Conservation (phyloP, 2,113 vertebrate genomes). For the Spheniscus mendiculus region DNA sequence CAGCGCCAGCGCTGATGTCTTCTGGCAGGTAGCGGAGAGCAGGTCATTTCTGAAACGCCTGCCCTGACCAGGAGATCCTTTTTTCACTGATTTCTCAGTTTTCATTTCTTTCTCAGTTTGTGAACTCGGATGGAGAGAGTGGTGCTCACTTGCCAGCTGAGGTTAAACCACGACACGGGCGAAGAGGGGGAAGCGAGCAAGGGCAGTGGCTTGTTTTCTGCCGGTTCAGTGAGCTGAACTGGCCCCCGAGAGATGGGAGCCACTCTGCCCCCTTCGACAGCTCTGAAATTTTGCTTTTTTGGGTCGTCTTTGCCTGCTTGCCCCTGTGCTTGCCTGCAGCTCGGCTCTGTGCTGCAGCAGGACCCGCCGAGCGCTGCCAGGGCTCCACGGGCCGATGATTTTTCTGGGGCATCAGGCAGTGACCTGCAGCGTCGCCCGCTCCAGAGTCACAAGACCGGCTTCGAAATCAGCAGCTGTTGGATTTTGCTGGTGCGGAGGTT, state of each 20-base stretch:
- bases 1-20: neutral
- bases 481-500: neutral
- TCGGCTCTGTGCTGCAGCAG: fast-evolving
- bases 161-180: no score
- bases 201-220: neutral
- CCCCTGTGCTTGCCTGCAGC: neutral
- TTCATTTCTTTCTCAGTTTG: neutral
- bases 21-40: neutral
- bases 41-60: neutral
- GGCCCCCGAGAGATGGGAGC: neutral
- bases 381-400: fast-evolving
- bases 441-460: neutral
- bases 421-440: neutral
- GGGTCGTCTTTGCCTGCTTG: neutral
- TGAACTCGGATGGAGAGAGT: no score
- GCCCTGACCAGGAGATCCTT: neutral
- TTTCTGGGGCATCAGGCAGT: neutral
- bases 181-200: neutral
- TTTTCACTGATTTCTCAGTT: neutral
- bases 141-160: no score
- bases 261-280: fast-evolving
- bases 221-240: neutral
- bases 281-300: neutral
- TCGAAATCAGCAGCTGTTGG: fast-evolving
- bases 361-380: fast-evolving